A percentile compares a stretch with the other conserved stretches of the same genome.
Conservation (phyloP, 2,888 invertebrate genomes). For the Octodonta nipae region DNA sequence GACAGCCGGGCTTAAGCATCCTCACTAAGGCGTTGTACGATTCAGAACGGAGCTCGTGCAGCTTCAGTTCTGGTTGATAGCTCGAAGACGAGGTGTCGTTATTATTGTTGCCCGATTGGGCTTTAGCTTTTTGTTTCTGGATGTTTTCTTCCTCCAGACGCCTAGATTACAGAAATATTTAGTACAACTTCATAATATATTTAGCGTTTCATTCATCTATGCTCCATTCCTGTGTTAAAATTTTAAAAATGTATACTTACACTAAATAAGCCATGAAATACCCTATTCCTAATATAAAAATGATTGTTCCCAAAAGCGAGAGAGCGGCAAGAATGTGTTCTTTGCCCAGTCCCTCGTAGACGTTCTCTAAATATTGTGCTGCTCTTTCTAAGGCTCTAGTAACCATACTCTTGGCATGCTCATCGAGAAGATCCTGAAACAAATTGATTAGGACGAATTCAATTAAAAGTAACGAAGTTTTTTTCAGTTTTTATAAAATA, state of each 20-base stretch:
- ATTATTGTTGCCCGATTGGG: conserved; percentile 36
- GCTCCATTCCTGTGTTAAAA: too few species aligned
- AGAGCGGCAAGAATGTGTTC: conserved; percentile 68
- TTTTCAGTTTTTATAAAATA: too few species aligned
- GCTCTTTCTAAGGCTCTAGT: conserved; percentile 54
- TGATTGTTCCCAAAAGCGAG: conserved; percentile 63
- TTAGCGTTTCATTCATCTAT: too few species aligned
- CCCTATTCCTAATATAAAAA: conserved; percentile 64
- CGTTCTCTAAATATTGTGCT: conserved; percentile 54
- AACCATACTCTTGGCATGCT: conserved; percentile 60
- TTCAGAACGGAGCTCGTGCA: conserved; percentile 87
- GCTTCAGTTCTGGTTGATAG: conserved; percentile 54
- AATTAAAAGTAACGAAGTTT: too few species aligned
- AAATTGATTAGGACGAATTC: conserved; percentile 1
- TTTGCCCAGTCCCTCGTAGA: conserved; percentile 57
- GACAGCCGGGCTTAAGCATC: conserved; percentile 83
- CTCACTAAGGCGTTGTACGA: conserved; percentile 90
- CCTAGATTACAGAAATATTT: conserved; percentile 11
- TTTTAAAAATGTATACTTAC: conserved; percentile 40
- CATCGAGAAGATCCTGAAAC: conserved; percentile 59
- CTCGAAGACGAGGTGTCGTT: conserved; percentile 16
- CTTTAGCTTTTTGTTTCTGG: conserved; percentile 37
- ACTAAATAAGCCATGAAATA: conserved; percentile 78
- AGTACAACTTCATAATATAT: too few species aligned
- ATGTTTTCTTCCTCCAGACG: conserved; percentile 47